phyloP scores from a whole-genome alignment of 2,888 invertebrate genomes.

The Brachynemurus nebulosus region DNA sequence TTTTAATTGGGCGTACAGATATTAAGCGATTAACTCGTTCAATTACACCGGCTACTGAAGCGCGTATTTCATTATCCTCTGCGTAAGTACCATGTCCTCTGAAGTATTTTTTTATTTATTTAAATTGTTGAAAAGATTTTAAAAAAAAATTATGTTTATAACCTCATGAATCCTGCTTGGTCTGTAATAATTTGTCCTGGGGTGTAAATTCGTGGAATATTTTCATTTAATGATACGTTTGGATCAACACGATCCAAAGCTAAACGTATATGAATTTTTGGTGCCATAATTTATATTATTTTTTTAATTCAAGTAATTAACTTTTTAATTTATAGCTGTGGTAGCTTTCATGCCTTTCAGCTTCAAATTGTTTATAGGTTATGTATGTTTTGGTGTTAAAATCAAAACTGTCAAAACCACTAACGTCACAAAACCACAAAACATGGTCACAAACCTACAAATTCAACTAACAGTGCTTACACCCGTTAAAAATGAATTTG shows the following conservation, averaged over 20 bases:
- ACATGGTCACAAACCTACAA: no score
- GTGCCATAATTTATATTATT: constrained; percentile 31
- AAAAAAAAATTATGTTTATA: constrained; percentile 18
- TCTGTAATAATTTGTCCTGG: constrained; percentile 80
- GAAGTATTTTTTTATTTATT: constrained; percentile 13
- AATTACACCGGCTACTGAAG: constrained; percentile 89
- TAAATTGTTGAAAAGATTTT: constrained; percentile 15
- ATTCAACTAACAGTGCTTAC: no score
- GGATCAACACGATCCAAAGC: constrained; percentile 51
- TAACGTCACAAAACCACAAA: no score
- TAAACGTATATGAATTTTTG: constrained; percentile 45
- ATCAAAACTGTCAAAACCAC: no score
- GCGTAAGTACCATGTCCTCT: constrained; percentile 97
- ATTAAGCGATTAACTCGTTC: constrained; percentile 92
- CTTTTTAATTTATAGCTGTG: no score
- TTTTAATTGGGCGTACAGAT: constrained; percentile 80
- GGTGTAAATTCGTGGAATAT: constrained; percentile 55
- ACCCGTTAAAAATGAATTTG: no score
- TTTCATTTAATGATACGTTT: constrained; percentile 38
- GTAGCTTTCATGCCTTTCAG: no score
- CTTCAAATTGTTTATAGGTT: no score
- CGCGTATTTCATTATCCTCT: constrained; percentile 65
- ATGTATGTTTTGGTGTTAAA: no score
- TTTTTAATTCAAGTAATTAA: no score
- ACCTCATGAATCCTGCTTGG: constrained; percentile 77